Conservation (phyloP, 2,113 vertebrate genomes). For the Rhadina sibilatrix region DNA sequence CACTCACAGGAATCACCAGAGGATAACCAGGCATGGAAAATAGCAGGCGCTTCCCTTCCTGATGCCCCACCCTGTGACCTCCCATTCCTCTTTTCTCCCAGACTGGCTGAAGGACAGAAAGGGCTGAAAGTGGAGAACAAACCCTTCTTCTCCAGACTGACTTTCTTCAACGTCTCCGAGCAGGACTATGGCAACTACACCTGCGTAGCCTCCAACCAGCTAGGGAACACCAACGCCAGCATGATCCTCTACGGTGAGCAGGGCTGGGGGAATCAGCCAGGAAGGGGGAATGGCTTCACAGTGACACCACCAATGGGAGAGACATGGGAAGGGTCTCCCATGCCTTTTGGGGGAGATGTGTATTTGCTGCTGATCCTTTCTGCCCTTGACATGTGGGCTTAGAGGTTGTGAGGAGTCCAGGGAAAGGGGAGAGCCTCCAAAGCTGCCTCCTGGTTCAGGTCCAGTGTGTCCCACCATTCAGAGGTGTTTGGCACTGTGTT, state of each 20-base stretch:
- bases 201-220: conserved; percentile 90
- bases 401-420: not conserved
- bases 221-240: conserved; percentile 92
- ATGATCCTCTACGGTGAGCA: conserved; percentile 91
- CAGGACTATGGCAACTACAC: conserved; percentile 97
- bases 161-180: conserved; percentile 94
- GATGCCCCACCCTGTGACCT: not conserved
- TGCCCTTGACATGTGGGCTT: fast-evolving
- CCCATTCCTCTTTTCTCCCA: conserved; percentile 25
- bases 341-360: not conserved
- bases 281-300: not conserved
- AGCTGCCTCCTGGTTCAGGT: not conserved
- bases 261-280: not conserved
- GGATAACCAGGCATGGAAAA: fast-evolving
- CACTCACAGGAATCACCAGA: not conserved
- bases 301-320: fast-evolving
- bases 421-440: not conserved
- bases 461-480: fast-evolving
- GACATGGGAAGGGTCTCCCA: not conserved
- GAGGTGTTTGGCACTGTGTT: not conserved
- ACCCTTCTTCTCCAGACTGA: conserved; percentile 88
- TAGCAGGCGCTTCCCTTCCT: fast-evolving
- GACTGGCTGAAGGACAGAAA: conserved; percentile 86
- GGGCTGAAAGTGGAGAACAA: conserved; percentile 87
- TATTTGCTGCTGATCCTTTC: not conserved